Base-by-base conservation (phyloP, 2,888 invertebrate genomes). In the Isotomurus palustris region DNA sequence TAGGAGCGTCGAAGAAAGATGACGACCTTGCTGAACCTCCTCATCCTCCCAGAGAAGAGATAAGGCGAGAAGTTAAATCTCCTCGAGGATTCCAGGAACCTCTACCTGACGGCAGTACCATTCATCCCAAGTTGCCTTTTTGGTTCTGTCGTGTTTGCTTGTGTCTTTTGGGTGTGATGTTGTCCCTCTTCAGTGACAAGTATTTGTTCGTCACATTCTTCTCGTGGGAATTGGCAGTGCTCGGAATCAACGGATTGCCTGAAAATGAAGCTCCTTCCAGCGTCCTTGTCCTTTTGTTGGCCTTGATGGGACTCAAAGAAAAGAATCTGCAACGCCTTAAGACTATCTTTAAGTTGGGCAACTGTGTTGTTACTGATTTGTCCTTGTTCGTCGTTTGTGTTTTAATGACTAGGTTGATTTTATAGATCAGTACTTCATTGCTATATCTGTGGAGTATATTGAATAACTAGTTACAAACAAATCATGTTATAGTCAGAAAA, bases 151-250 rank as follows among this genome's bases (percentile, higher is more conserved):
- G 57, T 29, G 40, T 41, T 17, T 40, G 52, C 19, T 22, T 58
- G 3, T 48, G 35, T 21, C 17, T 58, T 25, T 32, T 58, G 29
- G 57, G 53, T 14, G 40, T 58, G 6, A 35, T 44, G 17, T 24
- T 58, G 8, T 47, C 57, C 17, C 21, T 48, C 21, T 53, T 52
- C 27, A 58, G 53, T 22, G 53, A 40, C 12, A 52, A 51, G 38
- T 58, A 58, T 48, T 52, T 53, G 24, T 22, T 58, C 28, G 53
- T 58, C 12, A 58, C 57, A 10, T 58, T 58, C 29, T 58, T 52
- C 48, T 58, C 57, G 19, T 58, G 57, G 57, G 57, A 58, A 38
- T 28, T 53, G 12, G 57, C 53, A n/a, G 53, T 58, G 25, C 24
- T 58, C 2, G 29, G 44, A 1, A 53, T 58, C 28, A 58, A 58